These are phyloP conservation scores for Caenorhabditis angaria DNA, from an alignment of 2,888 invertebrate species.

Conservation along the genomic window DNA sequence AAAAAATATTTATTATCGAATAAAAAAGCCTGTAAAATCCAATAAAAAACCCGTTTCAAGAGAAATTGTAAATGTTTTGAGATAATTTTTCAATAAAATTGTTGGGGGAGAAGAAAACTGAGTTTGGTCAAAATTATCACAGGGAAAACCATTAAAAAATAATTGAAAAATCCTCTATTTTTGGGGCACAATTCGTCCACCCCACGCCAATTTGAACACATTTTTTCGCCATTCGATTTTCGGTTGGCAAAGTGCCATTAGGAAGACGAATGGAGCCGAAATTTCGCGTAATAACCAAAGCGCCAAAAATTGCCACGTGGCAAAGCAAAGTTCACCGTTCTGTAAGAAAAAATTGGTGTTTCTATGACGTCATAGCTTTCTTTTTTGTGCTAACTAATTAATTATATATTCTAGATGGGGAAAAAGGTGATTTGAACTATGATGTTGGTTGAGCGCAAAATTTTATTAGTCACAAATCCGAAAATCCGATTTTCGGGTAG, in stretches of 20 bases:
- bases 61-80: no score
- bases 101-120: constrained; percentile 3
- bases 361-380: not conserved
- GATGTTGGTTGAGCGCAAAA: no score
- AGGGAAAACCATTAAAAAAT: not conserved
- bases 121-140: not conserved
- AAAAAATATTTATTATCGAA: no score
- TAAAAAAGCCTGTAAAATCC: no score
- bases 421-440: no score
- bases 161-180: constrained; percentile 3
- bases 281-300: constrained; percentile 94
- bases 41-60: no score
- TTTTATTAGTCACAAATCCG: no score
- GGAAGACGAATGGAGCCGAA: constrained; percentile 86
- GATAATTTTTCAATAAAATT: not conserved
- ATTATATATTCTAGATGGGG: no score
- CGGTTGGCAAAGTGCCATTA: constrained; percentile 86
- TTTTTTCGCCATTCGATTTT: constrained; percentile 89
- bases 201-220: constrained; percentile 90
- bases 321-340: constrained; percentile 83
- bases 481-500: no score
- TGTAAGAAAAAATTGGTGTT: constrained; percentile 38
- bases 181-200: constrained; percentile 77
- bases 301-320: constrained; percentile 90
- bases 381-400: not conserved